These are phyloP conservation scores for Xiphophorus maculatus DNA, from an alignment of 2,113 vertebrate species.

Conservation along the genomic window DNA sequence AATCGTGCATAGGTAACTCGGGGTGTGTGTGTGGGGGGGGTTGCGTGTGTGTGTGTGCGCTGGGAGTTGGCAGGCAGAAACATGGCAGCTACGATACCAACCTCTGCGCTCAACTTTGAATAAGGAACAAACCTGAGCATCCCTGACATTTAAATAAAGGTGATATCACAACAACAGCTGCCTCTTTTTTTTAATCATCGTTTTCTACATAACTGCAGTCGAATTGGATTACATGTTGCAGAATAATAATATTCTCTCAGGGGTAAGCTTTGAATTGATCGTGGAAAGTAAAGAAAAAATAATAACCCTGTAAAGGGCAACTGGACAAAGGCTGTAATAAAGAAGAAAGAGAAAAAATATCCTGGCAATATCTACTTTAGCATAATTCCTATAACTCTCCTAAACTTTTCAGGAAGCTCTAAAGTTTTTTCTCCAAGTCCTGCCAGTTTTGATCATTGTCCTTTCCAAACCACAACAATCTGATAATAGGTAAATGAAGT, in stretches of 20 bases:
- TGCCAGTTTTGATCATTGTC: neutral
- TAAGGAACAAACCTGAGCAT: conserved; percentile 25
- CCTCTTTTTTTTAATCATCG: conserved; percentile 23
- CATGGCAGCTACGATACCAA: conserved; percentile 42
- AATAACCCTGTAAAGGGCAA: neutral
- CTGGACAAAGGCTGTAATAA: neutral
- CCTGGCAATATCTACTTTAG: neutral
- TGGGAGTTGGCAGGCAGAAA: conserved; percentile 47
- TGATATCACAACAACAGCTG: conserved; percentile 21
- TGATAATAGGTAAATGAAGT: neutral
- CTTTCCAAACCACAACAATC: neutral
- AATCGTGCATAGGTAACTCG: conserved; percentile 60
- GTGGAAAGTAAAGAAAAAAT: conserved; percentile 1
- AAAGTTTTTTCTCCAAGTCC: neutral
- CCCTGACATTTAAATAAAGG: conserved; percentile 34
- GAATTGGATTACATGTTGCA: conserved; percentile 15
- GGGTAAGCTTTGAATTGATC: conserved; percentile 10
- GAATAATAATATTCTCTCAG: conserved; percentile 2
- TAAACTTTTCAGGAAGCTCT: neutral
- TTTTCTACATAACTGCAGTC: conserved; percentile 20
- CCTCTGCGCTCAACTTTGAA: conserved; percentile 35
- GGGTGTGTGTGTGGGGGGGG: conserved; percentile 60
- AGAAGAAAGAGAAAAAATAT: neutral
- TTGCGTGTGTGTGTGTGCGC: conserved; percentile 48
- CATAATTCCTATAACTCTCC: neutral